Conservation (phyloP, 2,113 vertebrate genomes). For the Semicossyphus pulcher region DNA sequence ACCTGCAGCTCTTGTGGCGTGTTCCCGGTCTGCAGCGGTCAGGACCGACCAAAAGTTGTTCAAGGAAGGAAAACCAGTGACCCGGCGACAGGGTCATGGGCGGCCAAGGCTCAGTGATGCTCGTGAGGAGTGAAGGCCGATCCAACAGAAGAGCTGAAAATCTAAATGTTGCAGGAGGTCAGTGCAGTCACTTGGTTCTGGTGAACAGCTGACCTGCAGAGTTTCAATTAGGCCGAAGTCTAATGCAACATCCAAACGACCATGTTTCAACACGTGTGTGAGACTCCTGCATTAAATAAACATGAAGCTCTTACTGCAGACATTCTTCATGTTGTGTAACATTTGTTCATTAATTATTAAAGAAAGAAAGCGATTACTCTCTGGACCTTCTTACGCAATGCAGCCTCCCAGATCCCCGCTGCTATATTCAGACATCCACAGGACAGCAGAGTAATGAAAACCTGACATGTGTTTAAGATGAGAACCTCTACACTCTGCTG, state of each 20-base stretch:
- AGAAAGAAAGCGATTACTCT: slow-evolving; percentile 44
- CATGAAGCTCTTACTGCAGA: slow-evolving; percentile 1
- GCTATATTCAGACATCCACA: slow-evolving; percentile 51
- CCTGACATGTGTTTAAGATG: slow-evolving; percentile 52
- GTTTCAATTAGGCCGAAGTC: background rate
- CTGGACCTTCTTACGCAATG: slow-evolving; percentile 59
- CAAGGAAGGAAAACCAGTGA: too few relatives aligned
- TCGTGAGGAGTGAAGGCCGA: too few relatives aligned
- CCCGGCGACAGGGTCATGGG: too few relatives aligned
- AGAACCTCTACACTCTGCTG: slow-evolving; percentile 46
- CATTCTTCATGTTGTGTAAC: slow-evolving; percentile 56
- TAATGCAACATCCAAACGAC: background rate
- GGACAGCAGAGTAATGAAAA: slow-evolving; percentile 45
- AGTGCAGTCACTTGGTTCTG: background rate
- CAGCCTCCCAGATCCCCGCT: slow-evolving; percentile 29
- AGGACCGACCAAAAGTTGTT: too few relatives aligned
- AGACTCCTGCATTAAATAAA: background rate
- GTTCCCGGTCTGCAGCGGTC: too few relatives aligned
- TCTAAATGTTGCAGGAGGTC: too few relatives aligned
- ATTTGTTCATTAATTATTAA: slow-evolving; percentile 64
- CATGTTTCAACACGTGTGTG: background rate
- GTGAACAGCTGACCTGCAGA: background rate
- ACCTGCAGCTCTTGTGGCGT: too few relatives aligned
- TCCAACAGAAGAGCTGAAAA: too few relatives aligned
- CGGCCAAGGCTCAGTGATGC: too few relatives aligned